A percentile compares a stretch with the other conserved stretches of the same genome.
These are phyloP conservation scores for Chanos chanos DNA, from an alignment of 2,797 vertebrate genomes.

Conservation along the genomic window DNA sequence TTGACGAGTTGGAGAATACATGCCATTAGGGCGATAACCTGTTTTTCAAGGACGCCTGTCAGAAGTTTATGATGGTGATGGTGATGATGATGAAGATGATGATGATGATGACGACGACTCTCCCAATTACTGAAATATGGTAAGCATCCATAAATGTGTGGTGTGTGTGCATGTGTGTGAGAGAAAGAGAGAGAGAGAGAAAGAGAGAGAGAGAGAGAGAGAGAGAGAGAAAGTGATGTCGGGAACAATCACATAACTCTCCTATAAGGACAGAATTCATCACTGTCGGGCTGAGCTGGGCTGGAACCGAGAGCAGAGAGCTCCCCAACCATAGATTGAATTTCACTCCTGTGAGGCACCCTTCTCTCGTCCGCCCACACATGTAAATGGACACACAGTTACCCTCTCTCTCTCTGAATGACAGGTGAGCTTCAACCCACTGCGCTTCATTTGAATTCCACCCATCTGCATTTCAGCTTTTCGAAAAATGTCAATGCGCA, in stretches of 20 bases:
- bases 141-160: too few species aligned
- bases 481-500: conserved; percentile 13
- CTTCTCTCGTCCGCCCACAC: conserved; percentile 8
- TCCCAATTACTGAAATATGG: too few species aligned
- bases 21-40: too few species aligned
- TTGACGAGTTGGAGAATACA: too few species aligned
- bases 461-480: background rate
- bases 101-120: too few species aligned
- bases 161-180: conserved; percentile 10
- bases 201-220: background rate
- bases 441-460: background rate
- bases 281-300: conserved; percentile 42
- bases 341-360: conserved; percentile 37
- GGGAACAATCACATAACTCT: conserved; percentile 47
- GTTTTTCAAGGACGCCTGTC: too few species aligned
- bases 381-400: background rate
- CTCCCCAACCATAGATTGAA: conserved; percentile 29
- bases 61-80: too few species aligned
- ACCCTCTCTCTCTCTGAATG: conserved; percentile 22
- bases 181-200: conserved; percentile 1
- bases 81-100: too few species aligned
- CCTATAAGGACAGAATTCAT: conserved; percentile 45
- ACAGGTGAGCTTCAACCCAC: background rate
- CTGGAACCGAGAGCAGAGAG: conserved; percentile 33
- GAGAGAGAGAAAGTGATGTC: conserved; percentile 37